Conservation (phyloP, 2,113 vertebrate genomes). For the Pipra filicauda region DNA sequence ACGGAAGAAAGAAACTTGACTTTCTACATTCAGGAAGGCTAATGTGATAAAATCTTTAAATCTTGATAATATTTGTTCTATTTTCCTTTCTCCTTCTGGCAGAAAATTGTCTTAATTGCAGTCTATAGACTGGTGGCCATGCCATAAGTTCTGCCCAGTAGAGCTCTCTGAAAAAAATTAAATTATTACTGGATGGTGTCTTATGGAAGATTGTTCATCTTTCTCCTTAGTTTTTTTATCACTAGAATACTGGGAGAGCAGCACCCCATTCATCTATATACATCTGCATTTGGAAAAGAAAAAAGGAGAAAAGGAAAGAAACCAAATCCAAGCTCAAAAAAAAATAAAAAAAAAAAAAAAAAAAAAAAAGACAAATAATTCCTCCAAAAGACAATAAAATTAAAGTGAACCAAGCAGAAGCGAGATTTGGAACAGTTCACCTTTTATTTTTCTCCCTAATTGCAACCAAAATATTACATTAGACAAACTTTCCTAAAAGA, state of each 20-base stretch:
- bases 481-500: not conserved
- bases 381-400: not conserved
- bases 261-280: not conserved
- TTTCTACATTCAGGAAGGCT: not conserved
- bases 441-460: not conserved
- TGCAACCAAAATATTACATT: not conserved
- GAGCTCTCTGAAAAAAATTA: not conserved
- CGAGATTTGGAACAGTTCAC: not conserved
- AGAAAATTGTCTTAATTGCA: not conserved
- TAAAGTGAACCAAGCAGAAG: not conserved
- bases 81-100: not conserved
- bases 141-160: not conserved
- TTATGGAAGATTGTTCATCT: not conserved
- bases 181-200: accelerated
- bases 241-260: not conserved
- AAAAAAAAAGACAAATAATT: not conserved
- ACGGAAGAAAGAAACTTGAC: not conserved
- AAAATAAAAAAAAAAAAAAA: not conserved
- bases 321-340: not conserved
- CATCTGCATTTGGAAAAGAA: too few relatives aligned
- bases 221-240: not conserved
- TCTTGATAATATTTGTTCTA: not conserved
- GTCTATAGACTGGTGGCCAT: not conserved
- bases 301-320: not conserved
- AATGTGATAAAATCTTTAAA: not conserved